Percentiles rank a stretch among this genome's conserved stretches.
Conservation (phyloP, 1,140 invertebrate species). For the Cylas formicarius region DNA sequence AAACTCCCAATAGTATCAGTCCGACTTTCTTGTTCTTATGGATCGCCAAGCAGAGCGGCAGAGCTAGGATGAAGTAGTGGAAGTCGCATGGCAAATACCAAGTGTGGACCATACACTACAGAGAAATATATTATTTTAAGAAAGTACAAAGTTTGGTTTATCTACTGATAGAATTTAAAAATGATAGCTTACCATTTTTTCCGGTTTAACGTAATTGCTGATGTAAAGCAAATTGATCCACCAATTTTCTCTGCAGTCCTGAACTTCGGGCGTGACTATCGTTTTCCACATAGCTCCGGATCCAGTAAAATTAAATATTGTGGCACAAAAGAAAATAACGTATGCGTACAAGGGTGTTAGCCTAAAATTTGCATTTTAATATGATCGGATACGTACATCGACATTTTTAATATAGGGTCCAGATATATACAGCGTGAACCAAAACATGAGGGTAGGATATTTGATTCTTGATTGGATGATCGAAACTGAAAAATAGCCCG, state of each 20-base stretch:
- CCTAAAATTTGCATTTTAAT: conserved; percentile 31
- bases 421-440: no score
- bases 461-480: no score
- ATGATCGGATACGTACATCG: no score
- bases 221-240: conserved; percentile 52
- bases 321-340: conserved; percentile 33
- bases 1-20: conserved; percentile 18
- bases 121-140: neutral
- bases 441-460: no score
- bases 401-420: no score
- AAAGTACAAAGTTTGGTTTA: conserved; percentile 7
- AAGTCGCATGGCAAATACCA: conserved; percentile 75
- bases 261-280: conserved; percentile 27
- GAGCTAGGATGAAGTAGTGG: conserved; percentile 60
- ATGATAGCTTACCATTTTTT: conserved; percentile 36
- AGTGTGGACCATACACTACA: conserved; percentile 59
- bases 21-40: conserved; percentile 34
- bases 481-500: no score
- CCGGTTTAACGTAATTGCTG: conserved; percentile 48
- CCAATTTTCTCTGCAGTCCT: conserved; percentile 38
- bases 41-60: conserved; percentile 50
- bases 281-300: conserved; percentile 35
- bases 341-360: conserved; percentile 33
- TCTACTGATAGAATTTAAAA: neutral
- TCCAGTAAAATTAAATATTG: conserved; percentile 31